A percentile compares a stretch with the other conserved stretches of the same genome.
These are phyloP conservation scores for Psilopogon haemacephalus DNA, from an alignment of 2,113 vertebrate genomes.

Conservation along the genomic window DNA sequence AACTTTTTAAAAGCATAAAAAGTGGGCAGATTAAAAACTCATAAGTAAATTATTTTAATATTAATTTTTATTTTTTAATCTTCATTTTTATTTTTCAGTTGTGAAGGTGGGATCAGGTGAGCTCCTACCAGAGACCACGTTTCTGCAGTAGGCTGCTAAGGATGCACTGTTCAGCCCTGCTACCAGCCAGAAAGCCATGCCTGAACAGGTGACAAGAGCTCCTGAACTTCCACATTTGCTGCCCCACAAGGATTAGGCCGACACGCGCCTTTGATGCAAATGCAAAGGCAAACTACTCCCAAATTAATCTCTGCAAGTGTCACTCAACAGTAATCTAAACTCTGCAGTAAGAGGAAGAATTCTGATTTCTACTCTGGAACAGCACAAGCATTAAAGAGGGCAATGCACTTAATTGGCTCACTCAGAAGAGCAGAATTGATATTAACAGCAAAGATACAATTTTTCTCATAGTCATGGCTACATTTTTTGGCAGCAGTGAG, in stretches of 20 bases:
- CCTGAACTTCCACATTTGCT: accelerated
- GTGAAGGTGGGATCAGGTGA: neutral
- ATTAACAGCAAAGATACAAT: neutral
- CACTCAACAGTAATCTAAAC: neutral
- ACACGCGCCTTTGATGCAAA: neutral
- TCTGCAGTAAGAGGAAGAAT: neutral
- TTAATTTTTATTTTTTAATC: neutral
- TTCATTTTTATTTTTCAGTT: neutral
- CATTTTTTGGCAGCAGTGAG: neutral
- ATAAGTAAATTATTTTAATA: neutral
- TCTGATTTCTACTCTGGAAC: neutral
- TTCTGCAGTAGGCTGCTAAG: neutral
- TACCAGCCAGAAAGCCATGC: neutral
- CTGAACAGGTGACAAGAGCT: neutral
- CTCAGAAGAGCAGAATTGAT: neutral
- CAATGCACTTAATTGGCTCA: neutral
- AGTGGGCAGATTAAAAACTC: neutral
- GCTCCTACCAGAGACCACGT: neutral
- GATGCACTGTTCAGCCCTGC: accelerated
- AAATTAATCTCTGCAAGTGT: neutral
- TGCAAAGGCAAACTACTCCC: neutral
- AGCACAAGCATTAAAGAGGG: neutral
- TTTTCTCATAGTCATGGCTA: neutral
- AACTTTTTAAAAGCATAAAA: neutral
- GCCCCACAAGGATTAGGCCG: neutral